These are phyloP conservation scores for Pyrocoelia pectoralis DNA, from an alignment of 2,888 invertebrate genomes.

Conservation along the genomic window DNA sequence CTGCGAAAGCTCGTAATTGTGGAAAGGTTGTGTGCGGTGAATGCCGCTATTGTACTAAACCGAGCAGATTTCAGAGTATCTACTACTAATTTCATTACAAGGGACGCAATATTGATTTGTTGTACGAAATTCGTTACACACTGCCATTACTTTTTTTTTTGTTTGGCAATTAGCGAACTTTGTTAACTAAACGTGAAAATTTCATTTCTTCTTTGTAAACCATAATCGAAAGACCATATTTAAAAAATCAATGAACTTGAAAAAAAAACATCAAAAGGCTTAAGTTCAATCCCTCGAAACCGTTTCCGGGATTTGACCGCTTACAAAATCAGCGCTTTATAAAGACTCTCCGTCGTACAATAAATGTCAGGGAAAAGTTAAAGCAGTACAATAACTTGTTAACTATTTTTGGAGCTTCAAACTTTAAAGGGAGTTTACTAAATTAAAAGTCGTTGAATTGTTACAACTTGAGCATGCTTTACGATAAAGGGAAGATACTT, in stretches of 20 bases:
- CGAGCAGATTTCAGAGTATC: constrained; percentile 1
- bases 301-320: background rate
- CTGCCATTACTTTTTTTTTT: too few species aligned
- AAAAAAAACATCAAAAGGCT: background rate
- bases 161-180: too few species aligned
- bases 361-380: too few species aligned
- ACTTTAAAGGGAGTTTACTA: background rate
- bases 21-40: background rate
- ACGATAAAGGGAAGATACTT: too few species aligned
- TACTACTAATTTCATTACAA: background rate
- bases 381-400: too few species aligned
- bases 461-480: background rate
- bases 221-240: background rate
- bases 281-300: background rate
- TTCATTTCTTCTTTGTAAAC: background rate
- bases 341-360: background rate
- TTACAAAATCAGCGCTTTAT: background rate
- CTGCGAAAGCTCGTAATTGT: background rate
- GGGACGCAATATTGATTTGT: background rate
- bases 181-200: too few species aligned
- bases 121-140: background rate
- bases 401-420: too few species aligned
- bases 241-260: constrained; percentile 1
- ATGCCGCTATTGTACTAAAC: background rate
- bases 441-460: background rate